Evolutionary conservation across 2,113 vertebrate genomes (phyloP).

Genomic region (Tinamus guttatus): DNA sequence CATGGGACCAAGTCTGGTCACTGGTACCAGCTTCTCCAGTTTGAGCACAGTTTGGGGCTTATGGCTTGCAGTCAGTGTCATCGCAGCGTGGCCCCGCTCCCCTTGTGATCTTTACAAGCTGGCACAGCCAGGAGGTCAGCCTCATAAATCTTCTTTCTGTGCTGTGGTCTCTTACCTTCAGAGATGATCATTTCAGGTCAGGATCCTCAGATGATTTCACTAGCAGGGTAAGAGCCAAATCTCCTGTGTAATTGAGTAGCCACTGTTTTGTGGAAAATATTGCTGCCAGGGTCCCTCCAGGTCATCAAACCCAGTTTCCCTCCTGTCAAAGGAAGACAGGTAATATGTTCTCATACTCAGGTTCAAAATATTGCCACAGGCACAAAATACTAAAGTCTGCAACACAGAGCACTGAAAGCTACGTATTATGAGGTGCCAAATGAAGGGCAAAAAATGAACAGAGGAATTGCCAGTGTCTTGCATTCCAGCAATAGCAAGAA

Average conservation of each 20-base stretch:
- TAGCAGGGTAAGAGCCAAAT: background rate
- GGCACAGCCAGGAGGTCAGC: background rate
- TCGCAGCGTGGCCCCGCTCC: background rate
- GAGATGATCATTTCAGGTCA: background rate
- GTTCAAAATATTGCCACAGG: background rate
- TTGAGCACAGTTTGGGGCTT: background rate
- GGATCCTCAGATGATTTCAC: background rate
- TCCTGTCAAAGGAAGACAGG: background rate
- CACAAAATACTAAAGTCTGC: background rate
- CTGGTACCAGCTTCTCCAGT: background rate
- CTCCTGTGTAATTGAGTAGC: background rate
- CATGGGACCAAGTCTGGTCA: fast-evolving
- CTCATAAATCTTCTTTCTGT: background rate
- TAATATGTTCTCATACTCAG: background rate
- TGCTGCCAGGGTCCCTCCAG: background rate
- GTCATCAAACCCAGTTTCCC: background rate
- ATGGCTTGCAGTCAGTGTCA: background rate
- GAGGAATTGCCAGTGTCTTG: background rate
- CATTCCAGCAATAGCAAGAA: background rate
- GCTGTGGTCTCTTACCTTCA: background rate
- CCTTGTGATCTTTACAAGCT: background rate
- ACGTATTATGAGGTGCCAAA: background rate
- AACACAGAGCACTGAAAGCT: background rate
- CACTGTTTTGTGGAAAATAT: background rate
- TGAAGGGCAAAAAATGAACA: background rate